A percentile compares a stretch with the other conserved stretches of the same genome.
phyloP scores from a whole-genome alignment of 2,797 vertebrate genomes.

The Moxostoma hubbsi region DNA sequence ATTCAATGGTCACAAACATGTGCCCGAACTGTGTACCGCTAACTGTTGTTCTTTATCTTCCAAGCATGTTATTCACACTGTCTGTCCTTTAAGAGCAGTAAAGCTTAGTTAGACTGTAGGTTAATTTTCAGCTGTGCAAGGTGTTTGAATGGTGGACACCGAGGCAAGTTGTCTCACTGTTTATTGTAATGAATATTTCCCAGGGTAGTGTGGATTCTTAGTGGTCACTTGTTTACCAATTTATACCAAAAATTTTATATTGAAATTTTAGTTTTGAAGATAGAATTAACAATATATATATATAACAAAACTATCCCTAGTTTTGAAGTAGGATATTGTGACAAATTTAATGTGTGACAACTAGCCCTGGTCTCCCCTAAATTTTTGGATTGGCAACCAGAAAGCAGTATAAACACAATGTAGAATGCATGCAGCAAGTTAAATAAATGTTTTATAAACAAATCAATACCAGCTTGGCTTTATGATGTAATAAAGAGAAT shows the following conservation, averaged over 20 bases:
- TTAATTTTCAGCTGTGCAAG: background rate
- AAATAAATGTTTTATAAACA: conserved; percentile 43
- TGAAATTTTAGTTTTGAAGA: too few relatives aligned
- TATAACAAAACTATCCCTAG: too few relatives aligned
- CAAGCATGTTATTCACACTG: conserved; percentile 2
- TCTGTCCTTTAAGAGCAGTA: background rate
- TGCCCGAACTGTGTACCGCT: conserved; percentile 3
- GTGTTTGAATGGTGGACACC: background rate
- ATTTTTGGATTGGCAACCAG: background rate
- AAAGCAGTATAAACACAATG: conserved; percentile 7
- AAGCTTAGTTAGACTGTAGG: background rate
- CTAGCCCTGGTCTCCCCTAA: too few relatives aligned
- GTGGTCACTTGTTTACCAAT: too few relatives aligned
- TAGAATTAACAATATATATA: too few relatives aligned
- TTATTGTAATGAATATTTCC: too few relatives aligned
- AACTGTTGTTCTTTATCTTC: conserved; percentile 28
- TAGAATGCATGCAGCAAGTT: background rate
- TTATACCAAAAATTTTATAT: too few relatives aligned
- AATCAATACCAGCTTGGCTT: conserved; percentile 44
- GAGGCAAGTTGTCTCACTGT: too few relatives aligned
- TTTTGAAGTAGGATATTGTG: too few relatives aligned
- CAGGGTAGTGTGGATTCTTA: too few relatives aligned
- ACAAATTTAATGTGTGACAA: too few relatives aligned
- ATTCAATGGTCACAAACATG: conserved; percentile 39
- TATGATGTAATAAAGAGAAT: conserved; percentile 38